Evolutionary conservation across 2,797 vertebrate genomes (phyloP).

Genomic region (Coregonus suidteri): DNA sequence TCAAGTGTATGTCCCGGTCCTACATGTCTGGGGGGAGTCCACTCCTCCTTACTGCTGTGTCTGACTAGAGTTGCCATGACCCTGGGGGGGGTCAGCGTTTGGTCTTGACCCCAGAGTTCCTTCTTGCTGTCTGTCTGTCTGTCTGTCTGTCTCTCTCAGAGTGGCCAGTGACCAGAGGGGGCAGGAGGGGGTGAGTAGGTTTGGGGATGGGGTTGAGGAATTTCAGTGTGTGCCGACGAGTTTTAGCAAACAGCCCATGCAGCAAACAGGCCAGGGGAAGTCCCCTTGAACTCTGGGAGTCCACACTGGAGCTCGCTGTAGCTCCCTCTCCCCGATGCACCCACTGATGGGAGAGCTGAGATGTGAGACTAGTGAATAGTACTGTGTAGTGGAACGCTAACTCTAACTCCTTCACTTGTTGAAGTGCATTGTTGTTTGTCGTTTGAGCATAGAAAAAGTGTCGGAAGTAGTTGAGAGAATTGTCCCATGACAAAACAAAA

Average conservation of each 20-base stretch:
- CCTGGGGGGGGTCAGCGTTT: conserved; percentile 49
- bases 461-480: neutral
- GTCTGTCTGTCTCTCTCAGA: neutral
- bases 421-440: neutral
- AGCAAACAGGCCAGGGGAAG: conserved; percentile 38
- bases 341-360: neutral
- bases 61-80: conserved; percentile 66
- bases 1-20: neutral
- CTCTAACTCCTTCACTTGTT: neutral
- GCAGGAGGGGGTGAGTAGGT: conserved; percentile 25
- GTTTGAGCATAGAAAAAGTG: neutral
- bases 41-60: conserved; percentile 66
- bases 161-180: conserved; percentile 39
- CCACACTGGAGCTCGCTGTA: neutral
- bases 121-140: conserved; percentile 29
- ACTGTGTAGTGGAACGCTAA: neutral
- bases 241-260: conserved; percentile 74
- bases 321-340: no score
- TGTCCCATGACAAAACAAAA: conserved; percentile 22
- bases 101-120: conserved; percentile 53
- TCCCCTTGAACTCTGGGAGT: neutral
- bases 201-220: conserved; percentile 74
- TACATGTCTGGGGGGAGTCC: conserved; percentile 38
- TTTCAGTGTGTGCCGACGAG: conserved; percentile 70
- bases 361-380: neutral